A percentile compares a stretch with the other conserved stretches of the same genome.
phyloP scores from a whole-genome alignment of 2,888 invertebrate species.

The Rapana venosa region DNA sequence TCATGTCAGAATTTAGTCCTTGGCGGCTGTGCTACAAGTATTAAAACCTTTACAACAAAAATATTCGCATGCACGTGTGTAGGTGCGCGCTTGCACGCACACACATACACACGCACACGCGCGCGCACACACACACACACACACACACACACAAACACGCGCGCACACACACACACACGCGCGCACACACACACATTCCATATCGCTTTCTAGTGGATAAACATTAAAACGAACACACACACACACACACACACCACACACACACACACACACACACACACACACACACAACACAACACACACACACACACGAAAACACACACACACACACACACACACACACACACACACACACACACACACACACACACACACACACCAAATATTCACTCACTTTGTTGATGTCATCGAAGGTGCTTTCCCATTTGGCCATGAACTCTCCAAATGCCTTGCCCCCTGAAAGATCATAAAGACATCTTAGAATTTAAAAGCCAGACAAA shows the following conservation, averaged over 20 bases:
- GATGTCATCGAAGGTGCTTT: slow-evolving; percentile 55
- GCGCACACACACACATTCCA: too few species aligned
- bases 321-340: not conserved
- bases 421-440: slow-evolving; percentile 56
- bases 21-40: too few species aligned
- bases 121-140: not conserved
- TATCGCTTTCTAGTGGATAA: not conserved
- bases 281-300: not conserved
- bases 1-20: too few species aligned
- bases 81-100: not conserved
- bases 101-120: not conserved
- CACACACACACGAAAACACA: not conserved
- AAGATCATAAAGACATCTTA: not conserved
- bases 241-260: not conserved
- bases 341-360: not conserved
- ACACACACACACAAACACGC: too few species aligned
- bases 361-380: not conserved
- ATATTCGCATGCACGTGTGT: too few species aligned
- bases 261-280: not conserved
- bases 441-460: slow-evolving; percentile 18
- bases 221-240: not conserved
- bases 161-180: too few species aligned
- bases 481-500: not conserved
- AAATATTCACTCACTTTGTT: slow-evolving; percentile 55
- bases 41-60: too few species aligned